These are phyloP conservation scores for Myotis pilosus DNA, from an alignment of 2,797 vertebrate genomes.

Conservation along the genomic window DNA sequence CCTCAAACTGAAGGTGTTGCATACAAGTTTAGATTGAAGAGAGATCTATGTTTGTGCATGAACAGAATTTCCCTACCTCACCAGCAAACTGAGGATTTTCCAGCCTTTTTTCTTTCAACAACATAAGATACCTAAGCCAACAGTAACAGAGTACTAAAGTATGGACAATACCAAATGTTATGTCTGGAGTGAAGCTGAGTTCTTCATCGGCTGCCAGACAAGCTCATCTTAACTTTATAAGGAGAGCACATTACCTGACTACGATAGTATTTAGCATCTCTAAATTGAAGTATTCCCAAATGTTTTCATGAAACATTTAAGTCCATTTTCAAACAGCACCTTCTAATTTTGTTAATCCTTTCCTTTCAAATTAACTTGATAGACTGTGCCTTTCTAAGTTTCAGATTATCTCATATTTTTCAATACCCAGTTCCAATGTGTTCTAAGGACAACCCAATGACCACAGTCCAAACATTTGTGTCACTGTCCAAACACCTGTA, in stretches of 20 bases:
- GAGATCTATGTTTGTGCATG: background rate
- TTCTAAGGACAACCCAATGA: background rate
- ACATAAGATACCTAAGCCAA: conserved; percentile 30
- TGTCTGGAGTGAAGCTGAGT: background rate
- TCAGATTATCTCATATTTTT: background rate
- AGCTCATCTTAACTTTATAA: conserved; percentile 41
- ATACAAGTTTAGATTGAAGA: conserved; percentile 20
- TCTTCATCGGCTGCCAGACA: background rate
- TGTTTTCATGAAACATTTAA: background rate
- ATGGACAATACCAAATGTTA: conserved; percentile 22
- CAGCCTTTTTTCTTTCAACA: conserved; percentile 33
- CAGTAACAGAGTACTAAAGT: background rate
- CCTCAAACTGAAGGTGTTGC: conserved; percentile 9
- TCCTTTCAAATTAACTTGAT: background rate
- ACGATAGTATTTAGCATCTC: background rate
- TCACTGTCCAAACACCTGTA: background rate
- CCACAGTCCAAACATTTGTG: background rate
- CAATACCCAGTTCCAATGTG: background rate
- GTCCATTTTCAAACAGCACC: conserved; percentile 41
- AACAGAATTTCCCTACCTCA: background rate
- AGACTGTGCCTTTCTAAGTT: background rate
- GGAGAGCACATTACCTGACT: background rate
- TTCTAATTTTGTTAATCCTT: conserved; percentile 18
- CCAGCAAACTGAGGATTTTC: background rate
- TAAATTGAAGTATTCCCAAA: background rate